These are phyloP conservation scores for Brachylomia viminalis DNA, from an alignment of 2,888 invertebrate genomes.

Conservation along the genomic window DNA sequence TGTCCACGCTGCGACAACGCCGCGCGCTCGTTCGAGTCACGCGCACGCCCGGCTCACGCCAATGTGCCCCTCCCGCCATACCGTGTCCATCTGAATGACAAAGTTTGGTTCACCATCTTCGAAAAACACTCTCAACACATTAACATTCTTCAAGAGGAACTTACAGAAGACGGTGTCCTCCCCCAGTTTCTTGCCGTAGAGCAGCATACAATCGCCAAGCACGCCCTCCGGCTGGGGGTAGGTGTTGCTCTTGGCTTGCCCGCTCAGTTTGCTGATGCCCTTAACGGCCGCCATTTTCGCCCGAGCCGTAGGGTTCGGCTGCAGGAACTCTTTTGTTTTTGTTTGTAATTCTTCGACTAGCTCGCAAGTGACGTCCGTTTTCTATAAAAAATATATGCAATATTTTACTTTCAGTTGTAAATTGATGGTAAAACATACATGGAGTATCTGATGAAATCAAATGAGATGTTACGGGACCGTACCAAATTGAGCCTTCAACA, in stretches of 20 bases:
- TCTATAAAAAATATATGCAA: slow-evolving; percentile 90
- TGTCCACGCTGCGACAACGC: slow-evolving; percentile 36
- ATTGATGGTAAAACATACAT: background rate
- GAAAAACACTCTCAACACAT: slow-evolving; percentile 37
- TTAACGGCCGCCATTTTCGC: slow-evolving; percentile 99
- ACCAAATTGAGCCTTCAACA: slow-evolving; percentile 16
- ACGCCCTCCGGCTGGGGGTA: slow-evolving; percentile 99
- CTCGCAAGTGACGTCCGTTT: slow-evolving; percentile 99
- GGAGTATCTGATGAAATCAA: slow-evolving; percentile 5
- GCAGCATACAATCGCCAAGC: slow-evolving; percentile 98
- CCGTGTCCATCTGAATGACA: slow-evolving; percentile 63
- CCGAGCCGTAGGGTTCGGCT: slow-evolving; percentile 99
- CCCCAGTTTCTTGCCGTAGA: slow-evolving; percentile 98
- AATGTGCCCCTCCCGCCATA: slow-evolving; percentile 51
- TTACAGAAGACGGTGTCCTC: slow-evolving; percentile 98
- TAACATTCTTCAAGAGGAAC: slow-evolving; percentile 63
- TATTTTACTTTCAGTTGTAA: background rate
- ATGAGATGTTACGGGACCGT: slow-evolving; percentile 1
- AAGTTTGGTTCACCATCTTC: slow-evolving; percentile 53
- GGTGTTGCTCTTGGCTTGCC: slow-evolving; percentile 98
- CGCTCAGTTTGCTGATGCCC: slow-evolving; percentile 98
- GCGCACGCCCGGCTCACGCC: slow-evolving; percentile 46
- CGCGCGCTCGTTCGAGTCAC: slow-evolving; percentile 47
- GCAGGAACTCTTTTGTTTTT: slow-evolving; percentile 99
- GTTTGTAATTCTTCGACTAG: slow-evolving; percentile 98